Conservation (phyloP, 2,797 vertebrate species). For the Danio aesculapii region DNA sequence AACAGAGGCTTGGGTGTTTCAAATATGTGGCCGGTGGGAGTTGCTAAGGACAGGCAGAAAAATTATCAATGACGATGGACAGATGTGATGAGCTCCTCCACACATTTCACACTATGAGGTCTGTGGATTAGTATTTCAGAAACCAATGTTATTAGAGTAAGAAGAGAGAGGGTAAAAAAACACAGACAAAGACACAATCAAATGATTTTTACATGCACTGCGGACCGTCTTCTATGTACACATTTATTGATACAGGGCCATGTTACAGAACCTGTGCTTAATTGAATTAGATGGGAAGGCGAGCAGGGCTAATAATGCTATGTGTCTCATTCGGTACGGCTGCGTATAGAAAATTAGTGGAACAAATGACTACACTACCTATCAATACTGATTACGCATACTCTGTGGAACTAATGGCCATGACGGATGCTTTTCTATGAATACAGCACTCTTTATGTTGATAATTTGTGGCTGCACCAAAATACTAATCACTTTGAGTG, state of each 20-base stretch:
- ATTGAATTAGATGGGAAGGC: conserved; percentile 41
- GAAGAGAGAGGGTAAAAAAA: background rate
- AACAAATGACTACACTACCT: conserved; percentile 66
- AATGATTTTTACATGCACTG: background rate
- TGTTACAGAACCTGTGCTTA: conserved; percentile 23
- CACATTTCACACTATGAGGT: conserved; percentile 63
- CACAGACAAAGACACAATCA: conserved; percentile 8
- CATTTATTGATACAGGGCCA: conserved; percentile 16
- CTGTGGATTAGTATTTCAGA: conserved; percentile 8
- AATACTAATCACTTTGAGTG: conserved; percentile 43
- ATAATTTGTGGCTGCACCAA: conserved; percentile 57
- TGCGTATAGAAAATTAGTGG: conserved; percentile 55
- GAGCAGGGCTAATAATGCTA: conserved; percentile 27
- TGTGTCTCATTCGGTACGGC: conserved; percentile 34
- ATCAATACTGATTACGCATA: conserved; percentile 69
- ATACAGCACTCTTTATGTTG: conserved; percentile 64
- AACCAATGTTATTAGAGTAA: conserved; percentile 9
- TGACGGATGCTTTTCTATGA: conserved; percentile 71
- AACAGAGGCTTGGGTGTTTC: conserved; percentile 34
- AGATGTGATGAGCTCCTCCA: conserved; percentile 62
- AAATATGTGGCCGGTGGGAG: conserved; percentile 40
- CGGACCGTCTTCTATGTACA: background rate
- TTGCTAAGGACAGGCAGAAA: conserved; percentile 52
- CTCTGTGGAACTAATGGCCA: conserved; percentile 66
- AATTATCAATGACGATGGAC: conserved; percentile 49